Base-by-base conservation (phyloP, 1,140 invertebrate genomes). In the Drosophila bocqueti region DNA sequence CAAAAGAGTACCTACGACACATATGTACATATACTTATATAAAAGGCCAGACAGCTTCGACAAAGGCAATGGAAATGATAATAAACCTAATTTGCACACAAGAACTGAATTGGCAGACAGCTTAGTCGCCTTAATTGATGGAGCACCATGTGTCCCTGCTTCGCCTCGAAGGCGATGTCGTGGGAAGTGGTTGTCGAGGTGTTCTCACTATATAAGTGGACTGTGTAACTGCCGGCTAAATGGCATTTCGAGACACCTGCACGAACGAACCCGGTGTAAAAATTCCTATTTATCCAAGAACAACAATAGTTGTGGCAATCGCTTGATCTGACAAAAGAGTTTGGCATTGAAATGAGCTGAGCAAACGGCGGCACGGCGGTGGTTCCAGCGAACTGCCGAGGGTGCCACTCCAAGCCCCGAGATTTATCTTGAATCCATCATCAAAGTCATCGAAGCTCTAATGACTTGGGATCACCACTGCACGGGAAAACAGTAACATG, bases 191-290 rank as follows among this genome's bases (percentile, higher is more conserved):
- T 72, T 60, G 10, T 34, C 43, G 59, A 57, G 75, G 55, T 60
- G 64, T 77, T 55, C 75, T 69, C 68, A 42, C 45, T 67, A n/a
- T 46, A n/a, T 11, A 18, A 45, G 36, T 54, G 42, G n/a, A 62
- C 50, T 24, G 16, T 47, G 29, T 49, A 54, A 76, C 42, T 52
- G 57, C 54, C 18, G 64, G 64, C 43, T 63, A 82, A 86, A 78
- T 78, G 83, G 64, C 82, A 85, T 61, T 63, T 42, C 42, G 40
- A 80, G 66, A 89, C 83, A 86, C 84, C 83, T 89, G 83, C 80
- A 43, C 40, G 67, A 72, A 34, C 40, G 52, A 47, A 46, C 45
- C 31, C 43, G 26, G 29, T n/a, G 34, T 42, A 49, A 49, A 34
- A 36, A 72, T 72, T 60, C 66, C 69, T 36, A 69, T 54, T 69